Conservation (phyloP, 2,797 vertebrate genomes). For the Pyrocephalus nanus region DNA sequence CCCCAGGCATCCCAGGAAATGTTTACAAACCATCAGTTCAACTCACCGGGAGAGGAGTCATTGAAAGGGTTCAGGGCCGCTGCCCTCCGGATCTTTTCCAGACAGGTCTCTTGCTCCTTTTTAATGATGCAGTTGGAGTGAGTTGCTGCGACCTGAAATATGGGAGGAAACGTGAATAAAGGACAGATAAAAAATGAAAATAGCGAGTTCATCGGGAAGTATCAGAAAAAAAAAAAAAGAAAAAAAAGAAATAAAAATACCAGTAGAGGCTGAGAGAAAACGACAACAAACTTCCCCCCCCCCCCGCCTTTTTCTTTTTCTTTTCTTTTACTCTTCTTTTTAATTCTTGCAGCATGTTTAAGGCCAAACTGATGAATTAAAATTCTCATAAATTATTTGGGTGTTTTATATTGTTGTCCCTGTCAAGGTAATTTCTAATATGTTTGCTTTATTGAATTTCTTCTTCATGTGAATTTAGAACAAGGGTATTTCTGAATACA, state of each 20-base stretch:
- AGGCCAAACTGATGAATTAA: neutral
- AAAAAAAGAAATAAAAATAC: neutral
- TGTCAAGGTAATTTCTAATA: neutral
- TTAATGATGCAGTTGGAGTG: slow-evolving; percentile 88
- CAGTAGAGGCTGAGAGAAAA: neutral
- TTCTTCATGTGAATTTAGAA: neutral
- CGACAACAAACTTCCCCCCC: accelerated
- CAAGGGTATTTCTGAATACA: neutral
- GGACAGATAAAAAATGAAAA: neutral
- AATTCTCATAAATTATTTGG: neutral
- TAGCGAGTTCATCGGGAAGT: neutral
- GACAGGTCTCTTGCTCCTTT: slow-evolving; percentile 89
- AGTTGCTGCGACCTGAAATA: slow-evolving; percentile 76
- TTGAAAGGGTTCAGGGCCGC: slow-evolving; percentile 70
- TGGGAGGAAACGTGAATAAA: neutral
- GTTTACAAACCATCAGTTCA: neutral
- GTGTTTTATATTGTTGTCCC: accelerated
- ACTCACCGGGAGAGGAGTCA: slow-evolving; percentile 73
- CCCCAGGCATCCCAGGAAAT: neutral
- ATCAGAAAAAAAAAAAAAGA: neutral
- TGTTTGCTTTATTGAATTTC: neutral
- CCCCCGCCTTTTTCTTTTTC: too few species aligned
- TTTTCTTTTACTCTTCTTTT: too few species aligned
- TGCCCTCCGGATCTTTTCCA: slow-evolving; percentile 82
- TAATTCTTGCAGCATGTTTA: accelerated